Percentiles rank a stretch among this genome's conserved stretches.
Conservation (phyloP, 2,113 vertebrate genomes). For the Turnix velox region DNA sequence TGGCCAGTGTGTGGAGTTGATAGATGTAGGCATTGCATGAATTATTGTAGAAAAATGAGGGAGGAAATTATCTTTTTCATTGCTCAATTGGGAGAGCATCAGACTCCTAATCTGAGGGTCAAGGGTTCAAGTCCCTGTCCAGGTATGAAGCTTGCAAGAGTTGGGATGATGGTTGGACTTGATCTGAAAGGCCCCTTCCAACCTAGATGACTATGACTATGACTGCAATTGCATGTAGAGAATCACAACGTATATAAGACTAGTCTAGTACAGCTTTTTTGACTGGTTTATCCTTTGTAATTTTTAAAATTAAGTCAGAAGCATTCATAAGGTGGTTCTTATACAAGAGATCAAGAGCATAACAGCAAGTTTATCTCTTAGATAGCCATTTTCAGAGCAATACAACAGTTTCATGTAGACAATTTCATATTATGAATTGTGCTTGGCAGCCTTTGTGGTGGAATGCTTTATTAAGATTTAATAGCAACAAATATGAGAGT, state of each 20-base stretch:
- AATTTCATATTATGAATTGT: not conserved
- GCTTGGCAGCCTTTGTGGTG: not conserved
- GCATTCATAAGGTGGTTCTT: not conserved
- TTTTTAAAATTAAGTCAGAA: not conserved
- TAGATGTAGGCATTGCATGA: not conserved
- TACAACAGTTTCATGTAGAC: not conserved
- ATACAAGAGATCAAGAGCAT: not conserved
- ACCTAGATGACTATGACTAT: no score
- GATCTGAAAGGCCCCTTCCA: no score
- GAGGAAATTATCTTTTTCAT: not conserved
- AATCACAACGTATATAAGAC: not conserved
- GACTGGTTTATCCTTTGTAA: not conserved
- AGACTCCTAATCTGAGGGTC: no score
- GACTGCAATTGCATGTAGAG: not conserved
- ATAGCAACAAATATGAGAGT: not conserved
- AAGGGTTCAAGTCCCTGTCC: no score
- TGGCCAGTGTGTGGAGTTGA: not conserved
- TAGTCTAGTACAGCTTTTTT: not conserved
- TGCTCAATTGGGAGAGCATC: no score
- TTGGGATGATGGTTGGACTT: no score
- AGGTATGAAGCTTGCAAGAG: no score
- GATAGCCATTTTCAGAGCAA: not conserved
- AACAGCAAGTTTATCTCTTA: not conserved
- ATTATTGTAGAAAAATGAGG: constrained; percentile 12
- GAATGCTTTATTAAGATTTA: not conserved